Evolutionary conservation across 53 echinoderm and acorn worm genomes (phyloP).

Genomic region (Mesocentrotus franciscanus): DNA sequence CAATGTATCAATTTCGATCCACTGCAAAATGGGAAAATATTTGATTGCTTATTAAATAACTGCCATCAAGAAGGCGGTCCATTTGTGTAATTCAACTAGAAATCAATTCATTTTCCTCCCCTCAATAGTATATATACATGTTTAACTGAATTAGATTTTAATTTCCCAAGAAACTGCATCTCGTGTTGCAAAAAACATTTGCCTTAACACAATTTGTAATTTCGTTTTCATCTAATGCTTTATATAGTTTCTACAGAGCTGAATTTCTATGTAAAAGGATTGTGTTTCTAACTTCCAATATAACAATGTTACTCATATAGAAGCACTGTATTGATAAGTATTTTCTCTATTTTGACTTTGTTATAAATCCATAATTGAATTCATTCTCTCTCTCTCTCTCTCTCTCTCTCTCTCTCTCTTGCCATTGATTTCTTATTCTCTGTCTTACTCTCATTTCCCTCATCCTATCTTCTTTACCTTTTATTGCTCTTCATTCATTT

Average conservation of each 20-base stretch:
- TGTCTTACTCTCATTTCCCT: neutral
- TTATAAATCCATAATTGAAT: neutral
- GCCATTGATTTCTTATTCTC: neutral
- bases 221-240: neutral
- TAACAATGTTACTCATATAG: neutral
- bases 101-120: neutral
- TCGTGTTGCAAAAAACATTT: neutral
- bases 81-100: neutral
- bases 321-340: neutral
- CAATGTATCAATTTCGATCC: neutral
- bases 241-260: too few relatives aligned
- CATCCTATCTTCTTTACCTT: neutral
- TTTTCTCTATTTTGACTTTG: neutral
- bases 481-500: neutral
- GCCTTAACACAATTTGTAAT: neutral
- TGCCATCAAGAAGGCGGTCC: neutral
- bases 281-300: too few relatives aligned
- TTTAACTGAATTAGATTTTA: neutral
- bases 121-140: neutral
- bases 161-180: neutral
- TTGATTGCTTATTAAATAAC: neutral
- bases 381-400: neutral
- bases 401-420: conserved; percentile 11
- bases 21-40: neutral
- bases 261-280: too few relatives aligned